A percentile compares a stretch with the other conserved stretches of the same genome.
Evolutionary conservation across 2,113 vertebrate genomes (phyloP).

Genomic region (Zootoca vivipara): DNA sequence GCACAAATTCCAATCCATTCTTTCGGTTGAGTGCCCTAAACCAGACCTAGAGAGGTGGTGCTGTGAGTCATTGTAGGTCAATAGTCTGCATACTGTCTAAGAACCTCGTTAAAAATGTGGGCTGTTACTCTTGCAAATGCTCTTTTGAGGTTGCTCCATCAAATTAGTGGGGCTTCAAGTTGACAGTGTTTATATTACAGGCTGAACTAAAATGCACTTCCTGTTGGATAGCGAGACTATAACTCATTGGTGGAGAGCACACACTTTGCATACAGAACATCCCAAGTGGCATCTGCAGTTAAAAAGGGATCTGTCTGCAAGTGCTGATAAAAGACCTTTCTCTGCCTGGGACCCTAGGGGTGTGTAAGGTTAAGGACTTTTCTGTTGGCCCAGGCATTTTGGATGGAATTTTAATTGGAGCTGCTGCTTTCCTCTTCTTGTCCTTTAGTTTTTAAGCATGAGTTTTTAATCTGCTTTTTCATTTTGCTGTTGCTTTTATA

Average conservation of each 20-base stretch:
- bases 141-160: background rate
- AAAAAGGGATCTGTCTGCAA: too few species aligned
- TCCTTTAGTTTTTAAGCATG: too few species aligned
- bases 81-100: too few species aligned
- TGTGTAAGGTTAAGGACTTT: too few species aligned
- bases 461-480: too few species aligned
- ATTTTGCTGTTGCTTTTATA: too few species aligned
- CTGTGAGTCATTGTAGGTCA: too few species aligned
- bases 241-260: background rate
- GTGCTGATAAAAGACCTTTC: background rate
- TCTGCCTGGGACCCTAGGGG: too few species aligned
- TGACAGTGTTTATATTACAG: background rate
- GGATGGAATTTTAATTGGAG: too few species aligned
- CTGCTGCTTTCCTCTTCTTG: too few species aligned
- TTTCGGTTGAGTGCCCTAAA: background rate
- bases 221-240: background rate
- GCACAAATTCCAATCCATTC: background rate
- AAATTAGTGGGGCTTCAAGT: background rate
- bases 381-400: too few species aligned
- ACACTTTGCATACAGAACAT: background rate
- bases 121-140: background rate
- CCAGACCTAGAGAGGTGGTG: background rate
- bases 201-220: background rate
- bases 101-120: too few species aligned
- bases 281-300: background rate